Evolutionary conservation across 2,888 invertebrate genomes (phyloP).

Genomic region (Neocrepidodera transversa): DNA sequence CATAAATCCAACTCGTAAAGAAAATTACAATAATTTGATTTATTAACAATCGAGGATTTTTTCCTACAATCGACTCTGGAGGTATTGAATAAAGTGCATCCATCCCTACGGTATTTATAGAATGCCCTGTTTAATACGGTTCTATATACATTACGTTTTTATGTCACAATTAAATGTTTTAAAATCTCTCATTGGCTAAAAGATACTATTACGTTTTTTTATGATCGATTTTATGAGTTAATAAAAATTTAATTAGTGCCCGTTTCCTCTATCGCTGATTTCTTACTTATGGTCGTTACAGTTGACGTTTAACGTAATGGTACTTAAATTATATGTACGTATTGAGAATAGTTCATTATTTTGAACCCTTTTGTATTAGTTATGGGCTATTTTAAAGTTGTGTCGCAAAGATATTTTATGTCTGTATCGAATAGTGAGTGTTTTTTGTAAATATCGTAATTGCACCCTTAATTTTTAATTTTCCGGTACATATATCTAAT

Average conservation of each 20-base stretch:
- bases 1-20: too few species aligned
- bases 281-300: background rate
- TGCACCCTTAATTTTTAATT: too few species aligned
- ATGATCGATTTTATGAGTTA: conserved; percentile 8
- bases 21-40: too few species aligned
- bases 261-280: conserved; percentile 17
- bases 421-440: too few species aligned
- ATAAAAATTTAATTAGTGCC: conserved; percentile 13
- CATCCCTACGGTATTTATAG: conserved; percentile 5
- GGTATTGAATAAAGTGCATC: background rate
- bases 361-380: background rate
- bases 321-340: background rate
- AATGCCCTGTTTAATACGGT: conserved; percentile 4
- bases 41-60: too few species aligned
- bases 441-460: too few species aligned
- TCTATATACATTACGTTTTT: conserved; percentile 15
- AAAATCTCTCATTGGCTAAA: conserved; percentile 6
- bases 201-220: conserved; percentile 15
- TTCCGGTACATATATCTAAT: too few species aligned
- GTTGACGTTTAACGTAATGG: background rate
- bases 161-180: conserved; percentile 1
- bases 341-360: background rate
- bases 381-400: background rate
- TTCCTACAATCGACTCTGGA: background rate
- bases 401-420: too few species aligned